These are phyloP conservation scores for Nemurella pictetii DNA, from an alignment of 2,888 invertebrate genomes.

Conservation along the genomic window DNA sequence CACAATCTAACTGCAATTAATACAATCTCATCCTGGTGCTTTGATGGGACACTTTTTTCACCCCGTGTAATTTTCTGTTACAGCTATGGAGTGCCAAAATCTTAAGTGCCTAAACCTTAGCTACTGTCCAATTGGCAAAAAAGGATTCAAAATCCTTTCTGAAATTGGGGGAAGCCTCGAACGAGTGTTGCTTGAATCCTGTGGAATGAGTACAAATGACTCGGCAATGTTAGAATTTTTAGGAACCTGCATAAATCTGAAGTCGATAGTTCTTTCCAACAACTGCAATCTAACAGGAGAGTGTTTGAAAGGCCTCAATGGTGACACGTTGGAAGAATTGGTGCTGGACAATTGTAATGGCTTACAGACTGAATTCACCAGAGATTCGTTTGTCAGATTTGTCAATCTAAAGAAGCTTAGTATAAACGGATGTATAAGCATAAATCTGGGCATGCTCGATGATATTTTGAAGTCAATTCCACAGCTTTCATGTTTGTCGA, in stretches of 20 bases:
- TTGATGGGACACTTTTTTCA: neutral
- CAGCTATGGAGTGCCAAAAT: constrained; percentile 53
- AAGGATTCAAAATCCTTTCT: constrained; percentile 50
- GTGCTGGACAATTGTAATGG: constrained; percentile 45
- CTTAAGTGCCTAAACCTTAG: constrained; percentile 57
- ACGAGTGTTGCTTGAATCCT: constrained; percentile 54
- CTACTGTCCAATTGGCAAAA: constrained; percentile 26
- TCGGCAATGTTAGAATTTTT: constrained; percentile 49
- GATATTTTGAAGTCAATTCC: constrained; percentile 45
- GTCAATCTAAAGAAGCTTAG: constrained; percentile 45
- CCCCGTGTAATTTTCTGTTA: neutral
- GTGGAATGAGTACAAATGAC: constrained; percentile 42
- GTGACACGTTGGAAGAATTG: constrained; percentile 48
- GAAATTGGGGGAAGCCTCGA: constrained; percentile 58
- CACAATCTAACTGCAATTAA: no score
- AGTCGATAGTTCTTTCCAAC: constrained; percentile 45
- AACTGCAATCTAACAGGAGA: constrained; percentile 46
- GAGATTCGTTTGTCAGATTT: constrained; percentile 45
- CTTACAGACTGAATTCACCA: constrained; percentile 42
- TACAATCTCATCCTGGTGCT: neutral
- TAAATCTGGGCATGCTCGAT: constrained; percentile 45
- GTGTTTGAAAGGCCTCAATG: constrained; percentile 47
- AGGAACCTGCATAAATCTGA: constrained; percentile 46
- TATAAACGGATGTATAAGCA: constrained; percentile 45
- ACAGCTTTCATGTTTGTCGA: constrained; percentile 45